A percentile compares a stretch with the other conserved stretches of the same genome.
These are phyloP conservation scores for Deilephila elpenor DNA, from an alignment of 2,888 invertebrate genomes.

Conservation along the genomic window DNA sequence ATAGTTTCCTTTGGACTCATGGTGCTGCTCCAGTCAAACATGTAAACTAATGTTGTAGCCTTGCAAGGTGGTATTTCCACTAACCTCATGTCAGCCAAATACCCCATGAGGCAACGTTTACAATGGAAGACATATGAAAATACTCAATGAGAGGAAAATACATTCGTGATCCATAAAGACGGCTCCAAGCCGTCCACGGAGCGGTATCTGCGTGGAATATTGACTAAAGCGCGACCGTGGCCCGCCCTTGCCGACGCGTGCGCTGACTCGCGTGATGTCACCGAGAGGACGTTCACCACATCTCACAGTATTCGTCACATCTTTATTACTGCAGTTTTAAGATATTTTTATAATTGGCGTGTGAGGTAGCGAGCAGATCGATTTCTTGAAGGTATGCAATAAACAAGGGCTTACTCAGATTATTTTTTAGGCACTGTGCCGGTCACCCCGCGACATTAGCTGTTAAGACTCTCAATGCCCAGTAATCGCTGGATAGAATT, in stretches of 20 bases:
- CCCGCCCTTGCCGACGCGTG: constrained; percentile 31
- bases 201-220: constrained; percentile 34
- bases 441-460: no score
- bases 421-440: no score
- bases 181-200: not conserved
- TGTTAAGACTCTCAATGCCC: no score
- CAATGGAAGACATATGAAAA: not conserved
- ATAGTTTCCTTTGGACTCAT: no score
- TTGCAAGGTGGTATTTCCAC: no score
- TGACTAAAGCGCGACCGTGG: constrained; percentile 37
- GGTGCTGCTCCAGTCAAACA: no score
- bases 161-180: not conserved
- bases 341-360: not conserved
- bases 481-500: no score
- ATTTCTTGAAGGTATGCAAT: no score
- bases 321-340: not conserved
- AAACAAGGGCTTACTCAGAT: no score
- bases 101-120: not conserved
- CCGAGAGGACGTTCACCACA: not conserved
- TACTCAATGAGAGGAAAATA: constrained; percentile 6
- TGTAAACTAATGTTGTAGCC: no score
- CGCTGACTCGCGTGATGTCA: constrained; percentile 5
- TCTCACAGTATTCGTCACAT: not conserved
- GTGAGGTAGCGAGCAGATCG: not conserved
- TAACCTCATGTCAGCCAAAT: no score